Evolutionary conservation across 2,888 invertebrate species (phyloP).

Genomic region (Aphodius granarius): DNA sequence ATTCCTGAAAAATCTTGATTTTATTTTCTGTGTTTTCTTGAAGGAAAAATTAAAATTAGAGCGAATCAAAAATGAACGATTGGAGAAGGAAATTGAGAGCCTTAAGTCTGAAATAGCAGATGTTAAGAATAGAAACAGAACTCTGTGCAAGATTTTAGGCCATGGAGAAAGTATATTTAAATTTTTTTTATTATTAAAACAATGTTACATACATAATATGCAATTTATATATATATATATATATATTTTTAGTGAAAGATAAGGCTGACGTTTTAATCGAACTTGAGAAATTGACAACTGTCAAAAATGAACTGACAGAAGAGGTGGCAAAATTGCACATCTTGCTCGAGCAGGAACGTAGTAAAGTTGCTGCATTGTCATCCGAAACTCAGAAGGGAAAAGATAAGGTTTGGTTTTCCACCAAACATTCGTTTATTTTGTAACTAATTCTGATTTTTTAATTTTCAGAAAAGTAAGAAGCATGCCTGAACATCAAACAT

Average conservation of each 20-base stretch:
- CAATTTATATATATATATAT: conserved; percentile 9
- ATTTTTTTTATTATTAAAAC: background rate
- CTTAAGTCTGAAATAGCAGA: conserved; percentile 42
- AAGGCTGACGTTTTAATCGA: conserved; percentile 75
- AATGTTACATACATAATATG: background rate
- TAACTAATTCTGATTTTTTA: conserved; percentile 15
- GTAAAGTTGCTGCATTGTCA: conserved; percentile 60
- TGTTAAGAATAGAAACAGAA: conserved; percentile 48
- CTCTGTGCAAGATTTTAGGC: conserved; percentile 46
- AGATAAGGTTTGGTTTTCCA: conserved; percentile 40
- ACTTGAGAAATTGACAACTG: conserved; percentile 68
- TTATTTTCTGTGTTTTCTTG: conserved; percentile 23
- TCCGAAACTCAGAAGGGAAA: conserved; percentile 59
- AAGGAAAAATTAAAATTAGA: conserved; percentile 46
- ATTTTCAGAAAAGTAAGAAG: conserved; percentile 28
- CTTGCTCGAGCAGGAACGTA: conserved; percentile 75
- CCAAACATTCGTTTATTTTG: background rate
- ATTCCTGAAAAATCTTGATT: background rate
- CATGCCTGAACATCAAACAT: conserved; percentile 20
- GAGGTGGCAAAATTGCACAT: conserved; percentile 70
- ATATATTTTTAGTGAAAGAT: conserved; percentile 69
- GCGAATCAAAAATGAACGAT: conserved; percentile 37
- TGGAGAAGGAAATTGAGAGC: conserved; percentile 43
- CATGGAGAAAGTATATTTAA: conserved; percentile 47
- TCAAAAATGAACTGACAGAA: conserved; percentile 72